Conservation (phyloP, 2,113 vertebrate species). For the Aphyosemion australe region DNA sequence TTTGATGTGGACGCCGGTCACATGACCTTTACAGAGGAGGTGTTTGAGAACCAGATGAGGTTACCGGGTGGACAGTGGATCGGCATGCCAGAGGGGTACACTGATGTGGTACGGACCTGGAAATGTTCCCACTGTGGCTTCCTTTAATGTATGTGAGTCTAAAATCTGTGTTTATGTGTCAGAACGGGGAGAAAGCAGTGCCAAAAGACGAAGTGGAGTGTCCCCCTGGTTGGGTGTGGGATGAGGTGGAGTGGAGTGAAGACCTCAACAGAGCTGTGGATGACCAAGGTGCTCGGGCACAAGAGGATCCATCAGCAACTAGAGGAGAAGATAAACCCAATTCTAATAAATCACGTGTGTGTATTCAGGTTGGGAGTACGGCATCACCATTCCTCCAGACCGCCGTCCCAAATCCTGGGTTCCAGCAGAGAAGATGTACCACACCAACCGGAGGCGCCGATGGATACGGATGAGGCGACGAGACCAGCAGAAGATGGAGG, state of each 20-base stretch:
- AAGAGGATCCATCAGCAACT: neutral
- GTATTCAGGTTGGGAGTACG: constrained; percentile 92
- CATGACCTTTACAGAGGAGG: constrained; percentile 94
- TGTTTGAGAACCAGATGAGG: constrained; percentile 94
- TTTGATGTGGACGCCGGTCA: constrained; percentile 91
- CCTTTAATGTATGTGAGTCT: neutral
- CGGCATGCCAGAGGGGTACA: constrained; percentile 92
- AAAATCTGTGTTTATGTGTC: constrained; percentile 14
- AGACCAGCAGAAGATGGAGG: constrained; percentile 86
- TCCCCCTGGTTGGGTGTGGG: constrained; percentile 93
- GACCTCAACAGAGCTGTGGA: constrained; percentile 97
- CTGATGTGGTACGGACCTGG: constrained; percentile 84
- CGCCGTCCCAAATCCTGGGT: constrained; percentile 92
- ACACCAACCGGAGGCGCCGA: constrained; percentile 89
- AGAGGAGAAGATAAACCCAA: neutral
- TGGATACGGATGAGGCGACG: constrained; percentile 91
- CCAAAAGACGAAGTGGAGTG: constrained; percentile 92
- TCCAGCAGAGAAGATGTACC: constrained; percentile 97
- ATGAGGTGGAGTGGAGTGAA: constrained; percentile 94
- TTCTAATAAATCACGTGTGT: neutral
- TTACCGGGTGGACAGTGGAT: constrained; percentile 96
- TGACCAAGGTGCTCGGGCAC: constrained; percentile 83
- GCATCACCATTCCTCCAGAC: constrained; percentile 90
- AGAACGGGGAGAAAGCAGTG: constrained; percentile 95
- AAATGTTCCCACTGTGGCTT: neutral